These are phyloP conservation scores for Seriola aureovittata DNA, from an alignment of 2,113 vertebrate genomes.

Conservation along the genomic window DNA sequence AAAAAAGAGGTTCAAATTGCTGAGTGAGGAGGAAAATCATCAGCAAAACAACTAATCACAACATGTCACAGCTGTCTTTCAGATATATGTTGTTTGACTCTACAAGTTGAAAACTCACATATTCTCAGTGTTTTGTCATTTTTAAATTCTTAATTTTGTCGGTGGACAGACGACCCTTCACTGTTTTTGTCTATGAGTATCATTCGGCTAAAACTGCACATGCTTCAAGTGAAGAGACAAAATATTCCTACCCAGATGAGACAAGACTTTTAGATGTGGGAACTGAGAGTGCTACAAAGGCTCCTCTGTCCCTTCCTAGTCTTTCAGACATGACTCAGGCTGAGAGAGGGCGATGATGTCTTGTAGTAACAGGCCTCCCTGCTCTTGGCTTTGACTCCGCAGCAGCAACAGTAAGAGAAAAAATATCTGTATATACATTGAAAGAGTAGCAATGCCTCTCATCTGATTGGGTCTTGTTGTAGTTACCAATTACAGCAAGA, in stretches of 20 bases:
- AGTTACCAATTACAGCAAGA: neutral
- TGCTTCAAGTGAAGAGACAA: conserved; percentile 33
- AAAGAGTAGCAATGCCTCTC: neutral
- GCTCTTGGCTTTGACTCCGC: conserved; percentile 30
- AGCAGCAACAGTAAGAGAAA: conserved; percentile 40
- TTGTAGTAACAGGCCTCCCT: conserved; percentile 45
- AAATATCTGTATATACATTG: conserved; percentile 4
- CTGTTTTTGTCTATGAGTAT: neutral
- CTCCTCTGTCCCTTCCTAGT: conserved; percentile 63
- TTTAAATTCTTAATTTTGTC: neutral
- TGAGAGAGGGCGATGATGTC: conserved; percentile 60
- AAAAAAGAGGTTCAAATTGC: conserved; percentile 25
- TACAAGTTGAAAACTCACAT: neutral
- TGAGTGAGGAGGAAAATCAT: conserved; percentile 45
- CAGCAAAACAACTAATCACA: conserved; percentile 15
- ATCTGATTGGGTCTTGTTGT: neutral
- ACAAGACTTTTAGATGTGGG: conserved; percentile 51
- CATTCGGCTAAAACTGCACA: neutral
- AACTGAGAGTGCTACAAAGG: conserved; percentile 60
- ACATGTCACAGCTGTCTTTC: conserved; percentile 2
- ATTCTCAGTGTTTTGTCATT: neutral
- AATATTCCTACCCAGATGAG: conserved; percentile 47
- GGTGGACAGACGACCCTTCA: neutral
- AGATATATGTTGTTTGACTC: conserved; percentile 2
- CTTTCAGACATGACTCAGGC: conserved; percentile 77